Evolutionary conservation across 2,797 vertebrate genomes (phyloP), one percentile per base, ranked within the genome.

Genomic region (Coluber constrictor): DNA sequence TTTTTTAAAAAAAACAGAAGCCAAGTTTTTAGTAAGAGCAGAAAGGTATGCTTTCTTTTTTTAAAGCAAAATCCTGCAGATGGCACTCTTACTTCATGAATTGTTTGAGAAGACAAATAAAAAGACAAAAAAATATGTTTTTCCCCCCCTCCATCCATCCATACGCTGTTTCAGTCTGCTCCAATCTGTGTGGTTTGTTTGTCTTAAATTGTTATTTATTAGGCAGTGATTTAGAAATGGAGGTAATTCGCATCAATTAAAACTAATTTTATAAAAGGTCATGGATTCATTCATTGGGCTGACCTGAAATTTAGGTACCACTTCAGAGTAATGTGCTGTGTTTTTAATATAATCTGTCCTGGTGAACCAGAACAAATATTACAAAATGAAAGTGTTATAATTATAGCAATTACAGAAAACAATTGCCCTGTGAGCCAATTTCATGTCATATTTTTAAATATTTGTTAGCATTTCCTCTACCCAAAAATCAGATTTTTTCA

Each of bases 41-140:
- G 8, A 90, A 0, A 0, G 32, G n/a, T 89, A 83, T 90, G 9
- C 9, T 15, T 43, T 7, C 32, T 32, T 61, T 79, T 92, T 66
- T n/a, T 13, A 27, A 92, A 12, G 51, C 2, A 90, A 61, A 88
- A 95, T 96, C 98, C 98, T 98, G 96, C 89, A 98, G 98, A 95
- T 98, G 98, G 98, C 98, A 96, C 27, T 97, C 91, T 97, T 94
- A 96, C 37, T 95, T 96, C 97, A 88, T 88, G 15, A n/a, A 94
- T 96, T 91, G 89, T 92, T 16, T 27, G 88, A 3, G 4, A 29
- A 56, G 56, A 23, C 23, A n/a, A 18, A 83, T 47, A 12, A 83
- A 56, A 83, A 47, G 3, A 3, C 1, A 86, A 23, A 0, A 25
- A 13, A 55, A 66, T 15, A 63, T 5, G 3, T 29, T 2, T 61